Percentiles rank a stretch among this genome's conserved stretches.
Conservation (phyloP, 2,888 invertebrate genomes). For the Theretra japonica region DNA sequence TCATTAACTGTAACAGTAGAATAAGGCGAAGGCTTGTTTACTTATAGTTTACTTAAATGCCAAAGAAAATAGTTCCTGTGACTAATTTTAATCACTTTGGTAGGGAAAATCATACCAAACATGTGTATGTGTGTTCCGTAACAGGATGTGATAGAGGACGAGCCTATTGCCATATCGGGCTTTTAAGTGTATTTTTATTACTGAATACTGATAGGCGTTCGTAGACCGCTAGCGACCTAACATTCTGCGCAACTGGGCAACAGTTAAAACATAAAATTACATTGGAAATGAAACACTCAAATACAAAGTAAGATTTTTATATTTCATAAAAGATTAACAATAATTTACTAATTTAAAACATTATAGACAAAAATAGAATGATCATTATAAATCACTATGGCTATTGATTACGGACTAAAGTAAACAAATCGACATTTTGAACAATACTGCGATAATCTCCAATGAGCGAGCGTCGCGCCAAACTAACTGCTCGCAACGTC, state of each 20-base stretch:
- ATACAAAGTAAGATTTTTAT: slow-evolving; percentile 81
- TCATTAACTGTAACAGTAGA: not conserved
- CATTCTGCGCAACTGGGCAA: too few relatives aligned
- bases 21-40: not conserved
- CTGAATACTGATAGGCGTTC: too few relatives aligned
- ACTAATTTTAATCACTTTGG: too few relatives aligned
- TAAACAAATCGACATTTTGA: slow-evolving; percentile 55
- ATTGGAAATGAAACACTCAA: slow-evolving; percentile 55
- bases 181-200: too few relatives aligned
- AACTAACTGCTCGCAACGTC: slow-evolving; percentile 32
- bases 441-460: slow-evolving; percentile 72
- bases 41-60: too few relatives aligned
- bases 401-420: slow-evolving; percentile 62
- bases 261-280: too few relatives aligned
- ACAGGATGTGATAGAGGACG: too few relatives aligned
- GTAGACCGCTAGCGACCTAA: too few relatives aligned
- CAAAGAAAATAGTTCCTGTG: too few relatives aligned
- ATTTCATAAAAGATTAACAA: slow-evolving; percentile 79
- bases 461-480: slow-evolving; percentile 32
- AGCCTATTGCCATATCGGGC: too few relatives aligned
- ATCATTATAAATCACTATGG: slow-evolving; percentile 69
- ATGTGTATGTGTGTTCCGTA: too few relatives aligned
- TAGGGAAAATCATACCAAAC: too few relatives aligned
- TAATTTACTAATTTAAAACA: slow-evolving; percentile 75
- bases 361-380: slow-evolving; percentile 74